Percentiles rank a stretch among this genome's conserved stretches.
phyloP scores from a whole-genome alignment of 2,797 vertebrate species.

The Scleropages formosus region DNA sequence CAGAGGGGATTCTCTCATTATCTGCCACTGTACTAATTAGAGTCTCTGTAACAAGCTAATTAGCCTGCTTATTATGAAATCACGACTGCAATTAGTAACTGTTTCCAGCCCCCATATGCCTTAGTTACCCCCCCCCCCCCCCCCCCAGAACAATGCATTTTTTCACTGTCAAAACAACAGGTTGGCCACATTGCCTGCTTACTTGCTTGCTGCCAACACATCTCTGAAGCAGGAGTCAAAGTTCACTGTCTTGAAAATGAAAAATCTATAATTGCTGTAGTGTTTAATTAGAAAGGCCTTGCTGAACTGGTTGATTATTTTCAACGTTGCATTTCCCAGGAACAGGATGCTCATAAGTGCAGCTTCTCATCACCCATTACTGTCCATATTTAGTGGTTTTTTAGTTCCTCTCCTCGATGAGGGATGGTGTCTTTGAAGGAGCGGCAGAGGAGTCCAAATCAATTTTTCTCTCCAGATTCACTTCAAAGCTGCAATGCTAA shows the following conservation, averaged over 20 bases:
- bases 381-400: conserved; percentile 12
- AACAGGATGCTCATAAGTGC: conserved; percentile 4
- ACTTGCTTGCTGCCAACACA: neutral
- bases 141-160: neutral
- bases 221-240: neutral
- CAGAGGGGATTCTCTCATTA: conserved; percentile 39
- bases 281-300: conserved; percentile 22
- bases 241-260: conserved; percentile 17
- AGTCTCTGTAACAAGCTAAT: conserved; percentile 44
- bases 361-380: conserved; percentile 1
- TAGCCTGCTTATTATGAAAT: conserved; percentile 47
- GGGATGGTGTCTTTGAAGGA: conserved; percentile 28
- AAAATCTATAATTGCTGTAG: conserved; percentile 22
- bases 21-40: conserved; percentile 48
- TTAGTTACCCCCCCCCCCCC: neutral
- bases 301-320: conserved; percentile 29
- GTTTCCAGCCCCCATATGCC: conserved; percentile 36
- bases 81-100: conserved; percentile 45
- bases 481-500: conserved; percentile 72
- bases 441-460: conserved; percentile 53
- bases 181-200: neutral
- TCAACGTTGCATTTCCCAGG: conserved; percentile 17
- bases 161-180: neutral
- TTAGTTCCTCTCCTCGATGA: conserved; percentile 25
- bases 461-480: conserved; percentile 61